Evolutionary conservation across 2,113 vertebrate species (phyloP), one percentile per base, ranked within the genome.

Genomic region (Carlito syrichta): DNA sequence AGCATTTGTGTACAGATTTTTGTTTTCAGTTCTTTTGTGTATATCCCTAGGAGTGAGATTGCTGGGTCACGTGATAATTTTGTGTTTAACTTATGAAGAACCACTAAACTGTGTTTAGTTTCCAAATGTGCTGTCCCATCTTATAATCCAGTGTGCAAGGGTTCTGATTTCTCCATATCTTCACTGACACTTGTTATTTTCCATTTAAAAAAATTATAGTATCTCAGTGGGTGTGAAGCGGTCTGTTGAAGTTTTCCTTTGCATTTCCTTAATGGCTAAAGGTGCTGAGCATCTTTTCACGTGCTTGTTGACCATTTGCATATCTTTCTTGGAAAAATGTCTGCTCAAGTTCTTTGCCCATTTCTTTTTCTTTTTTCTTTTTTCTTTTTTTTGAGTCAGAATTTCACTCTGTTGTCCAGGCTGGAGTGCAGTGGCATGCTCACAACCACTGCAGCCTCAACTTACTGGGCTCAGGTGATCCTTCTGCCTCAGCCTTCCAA

Each of bases 351-450:
- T 14, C 43, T 82, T 54, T 83, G 60, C 19, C 50, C 9, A 52
- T 86, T 71, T 95, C 68, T 95, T 63, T 86, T 71, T 95, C 68
- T 95, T 63, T n/a, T n/a, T n/a, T n/a, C n/a, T n/a, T n/a, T n/a
- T n/a, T n/a, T n/a, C n/a, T n/a, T n/a, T n/a, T n/a, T n/a, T n/a
- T n/a, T n/a, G n/a, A n/a, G n/a, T n/a, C n/a, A n/a, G n/a, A n/a
- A n/a, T n/a, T n/a, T n/a, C n/a, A n/a, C n/a, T n/a, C n/a, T n/a
- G n/a, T n/a, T n/a, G n/a, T n/a, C n/a, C n/a, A n/a, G n/a, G n/a
- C n/a, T n/a, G n/a, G n/a, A n/a, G n/a, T n/a, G n/a, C n/a, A n/a
- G n/a, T n/a, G n/a, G n/a, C n/a, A n/a, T n/a, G n/a, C n/a, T n/a
- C n/a, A n/a, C n/a, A n/a, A n/a, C n/a, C n/a, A n/a, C n/a, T n/a